Evolutionary conservation across 2,888 invertebrate species (phyloP), one percentile per base, ranked within the genome.

Genomic region (Rhagonycha lutea): DNA sequence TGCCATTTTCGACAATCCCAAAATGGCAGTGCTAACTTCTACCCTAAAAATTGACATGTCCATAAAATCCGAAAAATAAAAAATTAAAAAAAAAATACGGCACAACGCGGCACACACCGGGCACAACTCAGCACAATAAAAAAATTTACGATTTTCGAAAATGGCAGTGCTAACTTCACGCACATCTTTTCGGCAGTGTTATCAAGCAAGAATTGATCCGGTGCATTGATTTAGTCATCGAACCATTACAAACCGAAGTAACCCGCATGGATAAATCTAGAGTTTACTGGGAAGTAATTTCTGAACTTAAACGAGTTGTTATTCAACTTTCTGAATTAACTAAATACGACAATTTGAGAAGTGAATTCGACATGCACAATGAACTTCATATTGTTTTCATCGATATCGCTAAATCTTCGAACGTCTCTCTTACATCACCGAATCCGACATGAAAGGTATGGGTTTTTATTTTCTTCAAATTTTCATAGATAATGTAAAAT

Each of bases 381-480:
- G 62, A 73, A 18, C 61, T 73, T 9, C 23, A 69, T 60, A 14
- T 61, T 14, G 67, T 76, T 7, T 70, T 73, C 18, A 70, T 73
- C 62, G 61, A 76, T 24, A 68, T 73, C 12, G 67, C 70, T 9
- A 24, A 14, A 70, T 70, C 70, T 24, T 76, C 70, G 73, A 68
- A 26, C 32, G 23, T 10, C 63, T 76, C 12, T 70, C 76, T 14
- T 73, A 60, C 28, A 9, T 73, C 14, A 68, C 28, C 12, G 68
- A 67, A 73, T 62, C 18, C 23, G 62, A 29, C 62, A 18, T 12
- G 26, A 69, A 29, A 18, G 73, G 68, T 68, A 26, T 1, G 14
- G 1, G 29, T 11, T 61, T 14, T 0, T 28, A 11, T 0, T 4
- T 14, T 29, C 3, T 9, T 14, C 8, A 3, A 4, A 9, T 11